Evolutionary conservation across 2,797 vertebrate genomes (phyloP).

Genomic region (Sebastes diaconus): DNA sequence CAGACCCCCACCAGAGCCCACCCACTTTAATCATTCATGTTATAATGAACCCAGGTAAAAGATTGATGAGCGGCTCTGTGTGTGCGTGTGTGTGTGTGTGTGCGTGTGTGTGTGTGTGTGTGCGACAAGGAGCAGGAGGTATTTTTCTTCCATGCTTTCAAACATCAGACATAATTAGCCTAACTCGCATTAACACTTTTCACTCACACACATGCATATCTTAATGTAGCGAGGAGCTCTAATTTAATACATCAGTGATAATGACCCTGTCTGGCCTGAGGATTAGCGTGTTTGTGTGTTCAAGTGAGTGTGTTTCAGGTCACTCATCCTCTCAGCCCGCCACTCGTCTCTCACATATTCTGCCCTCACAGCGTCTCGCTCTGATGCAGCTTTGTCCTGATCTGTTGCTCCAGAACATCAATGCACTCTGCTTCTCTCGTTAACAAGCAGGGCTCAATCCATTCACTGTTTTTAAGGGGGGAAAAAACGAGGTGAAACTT

Average conservation of each 20-base stretch:
- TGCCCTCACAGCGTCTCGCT: neutral
- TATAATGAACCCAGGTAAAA: conserved; percentile 60
- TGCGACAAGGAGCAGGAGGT: neutral
- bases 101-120: neutral
- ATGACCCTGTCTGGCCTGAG: conserved; percentile 45
- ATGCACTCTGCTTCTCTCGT: neutral
- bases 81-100: neutral
- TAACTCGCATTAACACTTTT: neutral
- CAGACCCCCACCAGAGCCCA: conserved; percentile 16
- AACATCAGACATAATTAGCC: neutral
- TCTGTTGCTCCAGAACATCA: neutral
- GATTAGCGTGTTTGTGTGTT: conserved; percentile 46
- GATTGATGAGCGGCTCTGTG: conserved; percentile 57
- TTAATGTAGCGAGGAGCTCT: conserved; percentile 35
- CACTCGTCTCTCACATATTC: neutral
- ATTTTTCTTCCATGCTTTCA: conserved; percentile 4
- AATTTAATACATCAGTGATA: conserved; percentile 53
- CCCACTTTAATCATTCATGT: conserved; percentile 70
- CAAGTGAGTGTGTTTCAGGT: conserved; percentile 30
- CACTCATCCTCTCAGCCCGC: conserved; percentile 13
- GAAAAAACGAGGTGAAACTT: neutral
- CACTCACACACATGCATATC: neutral
- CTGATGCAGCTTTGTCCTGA: neutral
- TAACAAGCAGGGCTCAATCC: neutral
- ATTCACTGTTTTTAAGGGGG: neutral